phyloP scores from a whole-genome alignment of 2,113 vertebrate species.

The Panthera leo region DNA sequence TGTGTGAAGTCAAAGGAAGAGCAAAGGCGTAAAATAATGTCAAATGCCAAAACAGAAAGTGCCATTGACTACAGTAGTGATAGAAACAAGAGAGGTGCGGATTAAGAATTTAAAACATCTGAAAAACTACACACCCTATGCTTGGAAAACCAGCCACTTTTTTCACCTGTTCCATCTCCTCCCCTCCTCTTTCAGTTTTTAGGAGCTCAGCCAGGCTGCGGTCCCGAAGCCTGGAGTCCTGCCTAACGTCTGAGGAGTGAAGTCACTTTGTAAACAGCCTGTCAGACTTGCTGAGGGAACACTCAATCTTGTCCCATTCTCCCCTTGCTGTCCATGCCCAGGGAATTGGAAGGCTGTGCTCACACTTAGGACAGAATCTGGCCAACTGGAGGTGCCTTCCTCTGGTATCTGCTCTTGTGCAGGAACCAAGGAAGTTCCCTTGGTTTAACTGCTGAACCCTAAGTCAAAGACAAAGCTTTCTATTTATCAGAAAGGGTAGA shows the following conservation, averaged over 20 bases:
- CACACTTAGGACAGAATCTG: not conserved
- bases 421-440: not conserved
- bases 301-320: not conserved
- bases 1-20: not conserved
- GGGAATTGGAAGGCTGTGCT: not conserved
- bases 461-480: not conserved
- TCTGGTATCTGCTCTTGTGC: not conserved
- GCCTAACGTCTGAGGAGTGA: not conserved
- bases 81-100: not conserved
- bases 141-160: not conserved
- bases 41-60: not conserved
- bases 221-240: not conserved
- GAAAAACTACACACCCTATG: not conserved
- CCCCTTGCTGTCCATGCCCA: not conserved
- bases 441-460: not conserved
- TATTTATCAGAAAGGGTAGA: not conserved
- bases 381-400: not conserved
- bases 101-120: conserved; percentile 16
- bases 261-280: not conserved
- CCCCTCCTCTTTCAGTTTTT: not conserved
- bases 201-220: not conserved
- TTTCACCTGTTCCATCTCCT: not conserved
- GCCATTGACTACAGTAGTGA: not conserved
- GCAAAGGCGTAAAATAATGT: not conserved
- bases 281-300: not conserved